Base-by-base conservation (phyloP, 2,888 invertebrate genomes). In the Rotaria socialis region DNA sequence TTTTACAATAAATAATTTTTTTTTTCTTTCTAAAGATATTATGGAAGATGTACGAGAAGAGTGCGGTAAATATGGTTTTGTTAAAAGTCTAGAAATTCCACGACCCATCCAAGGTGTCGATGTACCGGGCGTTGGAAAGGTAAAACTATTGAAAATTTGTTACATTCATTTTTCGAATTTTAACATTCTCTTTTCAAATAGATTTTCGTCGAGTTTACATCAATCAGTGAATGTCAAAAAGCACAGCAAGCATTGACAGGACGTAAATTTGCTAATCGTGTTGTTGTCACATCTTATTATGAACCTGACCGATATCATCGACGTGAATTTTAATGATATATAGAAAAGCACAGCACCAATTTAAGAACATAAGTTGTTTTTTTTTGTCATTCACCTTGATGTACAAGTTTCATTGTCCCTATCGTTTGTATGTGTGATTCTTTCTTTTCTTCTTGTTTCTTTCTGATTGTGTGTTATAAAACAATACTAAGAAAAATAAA, bases 191-290 rank as follows among this genome's bases (percentile, higher is more conserved):
- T 55, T 16, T 55, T 55, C 16, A 11, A 16, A 22, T 92, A 96
- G 95, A 97, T 98, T 85, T 99, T 97, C 91, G 96, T 99, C 86
- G 98, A 99, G 92, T 99, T 99, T 92, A 96, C 95, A 93, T 95
- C 96, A 86, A 94, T 96, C 87, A 94, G 95, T 84, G 98, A 99
- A 91, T 97, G 98, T 91, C 97, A 98, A 92, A 96, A 97, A 90
- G 98, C 97, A 27, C 98, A 98, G 91, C 97, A 97, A 90, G 96
- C 96, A 0, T 93, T 99, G 52, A 96, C 98, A 41, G 99, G 99
- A 43, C 93, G 98, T 86, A 97, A 98, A 92, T 99, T 99, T 93
- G 96, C 96, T 91, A 97, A 96, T 92, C 94, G 97, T 84, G 96
- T 98, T 85, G 99, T 99, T 75, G 97, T 99, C 87, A 99, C 98